Evolutionary conservation across 2,113 vertebrate species (phyloP).

Genomic region (Leuciscus idus): DNA sequence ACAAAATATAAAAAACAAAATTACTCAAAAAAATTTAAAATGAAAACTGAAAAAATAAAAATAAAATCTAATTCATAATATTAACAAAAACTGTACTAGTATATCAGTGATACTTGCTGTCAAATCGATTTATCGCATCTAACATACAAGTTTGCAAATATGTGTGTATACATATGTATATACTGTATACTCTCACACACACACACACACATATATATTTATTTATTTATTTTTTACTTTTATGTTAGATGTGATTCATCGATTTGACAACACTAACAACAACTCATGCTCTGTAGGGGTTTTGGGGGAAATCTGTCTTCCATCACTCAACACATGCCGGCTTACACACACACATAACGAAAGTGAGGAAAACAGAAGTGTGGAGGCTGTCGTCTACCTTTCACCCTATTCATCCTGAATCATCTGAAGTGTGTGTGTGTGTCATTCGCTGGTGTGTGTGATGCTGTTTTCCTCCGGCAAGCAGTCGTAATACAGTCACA

Average conservation of each 20-base stretch:
- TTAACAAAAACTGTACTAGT: not conserved
- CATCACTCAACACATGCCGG: not conserved
- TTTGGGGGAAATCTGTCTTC: not conserved
- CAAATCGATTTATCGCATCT: no score
- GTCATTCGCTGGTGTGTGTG: not conserved
- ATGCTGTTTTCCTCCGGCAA: not conserved
- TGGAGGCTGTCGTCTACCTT: not conserved
- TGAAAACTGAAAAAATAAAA: not conserved
- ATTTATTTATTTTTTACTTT: no score
- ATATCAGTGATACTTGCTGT: not conserved
- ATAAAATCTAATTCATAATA: not conserved
- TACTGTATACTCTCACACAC: no score
- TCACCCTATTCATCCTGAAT: not conserved
- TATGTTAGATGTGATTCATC: no score
- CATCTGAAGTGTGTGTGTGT: not conserved
- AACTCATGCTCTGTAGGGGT: no score
- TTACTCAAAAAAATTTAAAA: not conserved
- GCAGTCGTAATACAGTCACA: not conserved
- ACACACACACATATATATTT: no score
- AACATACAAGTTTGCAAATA: no score
- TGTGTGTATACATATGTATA: no score
- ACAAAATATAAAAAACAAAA: not conserved
- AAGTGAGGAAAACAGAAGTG: slow-evolving; percentile 1
- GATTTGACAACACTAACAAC: no score
- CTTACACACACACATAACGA: no score